These are phyloP conservation scores for Gallinago undulata DNA, from an alignment of 2,113 vertebrate genomes.

Conservation along the genomic window DNA sequence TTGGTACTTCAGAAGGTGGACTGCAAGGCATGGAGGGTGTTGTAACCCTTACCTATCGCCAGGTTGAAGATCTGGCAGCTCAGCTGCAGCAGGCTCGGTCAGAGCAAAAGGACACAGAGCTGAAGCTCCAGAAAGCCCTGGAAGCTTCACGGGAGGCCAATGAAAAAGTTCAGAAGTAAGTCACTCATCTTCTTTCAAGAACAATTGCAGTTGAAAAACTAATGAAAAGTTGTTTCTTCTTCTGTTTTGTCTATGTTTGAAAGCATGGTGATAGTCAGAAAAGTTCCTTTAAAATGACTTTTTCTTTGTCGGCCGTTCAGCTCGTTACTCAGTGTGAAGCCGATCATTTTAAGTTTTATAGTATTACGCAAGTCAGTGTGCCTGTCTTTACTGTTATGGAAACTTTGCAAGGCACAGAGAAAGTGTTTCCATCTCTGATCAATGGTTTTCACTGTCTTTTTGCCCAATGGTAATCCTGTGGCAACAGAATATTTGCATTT, in stretches of 20 bases:
- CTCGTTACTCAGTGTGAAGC: not conserved
- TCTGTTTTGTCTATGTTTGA: not conserved
- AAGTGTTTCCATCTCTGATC: not conserved
- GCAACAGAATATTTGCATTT: not conserved
- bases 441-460: not conserved
- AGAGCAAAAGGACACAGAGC: slow-evolving; percentile 69
- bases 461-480: not conserved
- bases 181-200: slow-evolving; percentile 20
- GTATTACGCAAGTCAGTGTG: not conserved
- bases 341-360: not conserved
- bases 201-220: not conserved
- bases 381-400: not conserved
- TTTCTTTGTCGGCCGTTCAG: not conserved
- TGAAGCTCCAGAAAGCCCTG: slow-evolving; percentile 74
- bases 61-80: slow-evolving; percentile 75
- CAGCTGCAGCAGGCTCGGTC: slow-evolving; percentile 76
- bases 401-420: not conserved
- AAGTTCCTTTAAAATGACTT: not conserved
- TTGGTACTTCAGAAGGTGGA: slow-evolving; percentile 63
- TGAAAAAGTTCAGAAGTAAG: slow-evolving; percentile 85
- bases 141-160: slow-evolving; percentile 73
- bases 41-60: slow-evolving; percentile 69
- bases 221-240: not conserved
- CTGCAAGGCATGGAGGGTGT: slow-evolving; percentile 63
- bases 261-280: not conserved